A percentile compares a stretch with the other conserved stretches of the same genome.
Evolutionary conservation across 2,113 vertebrate genomes (phyloP).

Genomic region (Salvelinus sp.): DNA sequence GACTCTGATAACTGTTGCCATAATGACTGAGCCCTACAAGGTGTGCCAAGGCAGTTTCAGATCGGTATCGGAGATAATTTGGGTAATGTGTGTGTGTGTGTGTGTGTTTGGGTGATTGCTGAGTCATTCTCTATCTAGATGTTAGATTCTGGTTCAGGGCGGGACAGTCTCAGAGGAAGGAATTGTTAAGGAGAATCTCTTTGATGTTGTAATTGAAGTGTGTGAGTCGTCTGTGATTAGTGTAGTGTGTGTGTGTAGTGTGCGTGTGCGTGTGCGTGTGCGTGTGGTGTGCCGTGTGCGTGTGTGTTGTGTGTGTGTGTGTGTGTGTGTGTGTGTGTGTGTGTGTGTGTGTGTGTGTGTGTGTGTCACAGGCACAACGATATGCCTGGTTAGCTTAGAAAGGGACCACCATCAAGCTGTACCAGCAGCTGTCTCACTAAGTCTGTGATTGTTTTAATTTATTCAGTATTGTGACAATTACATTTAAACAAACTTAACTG

Average conservation of each 20-base stretch:
- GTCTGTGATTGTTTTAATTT: background rate
- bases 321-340: background rate
- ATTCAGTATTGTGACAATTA: slow-evolving; percentile 21
- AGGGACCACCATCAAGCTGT: slow-evolving; percentile 1
- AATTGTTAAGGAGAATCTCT: slow-evolving; percentile 23
- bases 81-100: background rate
- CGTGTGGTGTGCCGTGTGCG: background rate
- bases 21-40: slow-evolving; percentile 43
- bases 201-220: slow-evolving; percentile 48
- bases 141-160: slow-evolving; percentile 43
- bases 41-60: slow-evolving; percentile 20
- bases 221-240: slow-evolving; percentile 14
- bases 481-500: background rate
- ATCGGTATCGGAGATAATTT: slow-evolving; percentile 28
- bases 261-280: background rate
- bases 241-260: background rate
- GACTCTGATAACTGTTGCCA: slow-evolving; percentile 9
- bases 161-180: slow-evolving; percentile 27
- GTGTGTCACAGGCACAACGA: background rate
- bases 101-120: slow-evolving; percentile 26
- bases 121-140: slow-evolving; percentile 40
- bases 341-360: background rate
- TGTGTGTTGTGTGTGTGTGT: background rate
- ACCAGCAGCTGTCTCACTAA: background rate
- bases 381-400: no score